Evolutionary conservation across 2,113 vertebrate genomes (phyloP).

Genomic region (Telmatochromis sp.): DNA sequence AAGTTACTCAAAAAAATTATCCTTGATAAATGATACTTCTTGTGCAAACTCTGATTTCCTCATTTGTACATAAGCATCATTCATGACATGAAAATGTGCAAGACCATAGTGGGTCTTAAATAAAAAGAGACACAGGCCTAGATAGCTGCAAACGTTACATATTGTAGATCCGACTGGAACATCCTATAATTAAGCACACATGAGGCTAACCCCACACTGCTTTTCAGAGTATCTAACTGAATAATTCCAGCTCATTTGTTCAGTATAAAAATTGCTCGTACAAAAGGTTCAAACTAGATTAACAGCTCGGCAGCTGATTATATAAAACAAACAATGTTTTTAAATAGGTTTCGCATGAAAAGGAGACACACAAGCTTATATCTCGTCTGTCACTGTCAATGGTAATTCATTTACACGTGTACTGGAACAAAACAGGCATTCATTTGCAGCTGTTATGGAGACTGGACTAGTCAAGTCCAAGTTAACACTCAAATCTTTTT

Average conservation of each 20-base stretch:
- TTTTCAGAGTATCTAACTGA: neutral
- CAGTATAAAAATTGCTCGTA: fast-evolving
- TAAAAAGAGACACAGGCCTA: neutral
- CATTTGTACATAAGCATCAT: neutral
- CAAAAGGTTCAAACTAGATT: neutral
- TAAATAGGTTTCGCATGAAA: neutral
- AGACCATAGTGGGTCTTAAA: neutral
- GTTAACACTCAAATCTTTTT: neutral
- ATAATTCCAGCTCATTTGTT: neutral
- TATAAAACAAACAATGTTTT: neutral
- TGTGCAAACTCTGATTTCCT: neutral
- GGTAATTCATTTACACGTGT: neutral
- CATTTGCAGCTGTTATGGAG: neutral
- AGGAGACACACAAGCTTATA: neutral
- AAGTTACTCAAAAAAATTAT: neutral
- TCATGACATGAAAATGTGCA: neutral
- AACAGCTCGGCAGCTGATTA: neutral
- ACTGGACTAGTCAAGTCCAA: neutral
- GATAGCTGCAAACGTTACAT: neutral
- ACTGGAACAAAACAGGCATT: neutral
- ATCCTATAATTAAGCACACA: neutral
- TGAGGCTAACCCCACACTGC: neutral
- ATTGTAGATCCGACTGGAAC: neutral
- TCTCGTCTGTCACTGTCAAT: neutral
- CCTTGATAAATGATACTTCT: neutral